Percentiles rank a stretch among this genome's conserved stretches.
phyloP scores from a whole-genome alignment of 2,797 vertebrate species.

The Helarctos malayanus region DNA sequence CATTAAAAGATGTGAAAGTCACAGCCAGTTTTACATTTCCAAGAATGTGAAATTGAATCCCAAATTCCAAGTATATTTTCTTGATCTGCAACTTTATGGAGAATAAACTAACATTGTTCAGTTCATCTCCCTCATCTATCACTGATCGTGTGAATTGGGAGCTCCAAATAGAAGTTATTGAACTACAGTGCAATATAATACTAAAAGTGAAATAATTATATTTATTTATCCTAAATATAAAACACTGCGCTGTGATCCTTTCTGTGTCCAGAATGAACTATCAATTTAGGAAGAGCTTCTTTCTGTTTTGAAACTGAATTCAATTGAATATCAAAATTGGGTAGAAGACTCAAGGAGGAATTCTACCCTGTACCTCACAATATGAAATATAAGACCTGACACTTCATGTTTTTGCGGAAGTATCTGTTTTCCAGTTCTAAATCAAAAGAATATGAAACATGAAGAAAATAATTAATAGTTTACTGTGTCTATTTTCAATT shows the following conservation, averaged over 20 bases:
- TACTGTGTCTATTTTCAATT: constrained; percentile 45
- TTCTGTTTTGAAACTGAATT: constrained; percentile 67
- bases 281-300: constrained; percentile 62
- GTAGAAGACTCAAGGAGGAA: constrained; percentile 51
- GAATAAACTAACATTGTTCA: constrained; percentile 55
- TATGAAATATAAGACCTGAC: constrained; percentile 65
- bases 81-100: constrained; percentile 60
- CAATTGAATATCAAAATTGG: constrained; percentile 73
- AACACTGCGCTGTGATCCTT: neutral
- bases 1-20: constrained; percentile 56
- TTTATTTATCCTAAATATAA: constrained; percentile 69
- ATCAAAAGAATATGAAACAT: constrained; percentile 59
- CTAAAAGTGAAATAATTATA: constrained; percentile 62
- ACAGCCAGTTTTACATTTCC: constrained; percentile 35
- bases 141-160: neutral
- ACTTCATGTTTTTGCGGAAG: constrained; percentile 45
- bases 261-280: constrained; percentile 58
- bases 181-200: constrained; percentile 46
- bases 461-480: constrained; percentile 62
- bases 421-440: constrained; percentile 52
- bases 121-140: constrained; percentile 47
- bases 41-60: constrained; percentile 48
- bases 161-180: constrained; percentile 51
- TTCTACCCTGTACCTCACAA: constrained; percentile 4
- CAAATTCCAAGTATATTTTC: constrained; percentile 65